Evolutionary conservation across 2,888 invertebrate species (phyloP).

Genomic region (Phortica okadai): DNA sequence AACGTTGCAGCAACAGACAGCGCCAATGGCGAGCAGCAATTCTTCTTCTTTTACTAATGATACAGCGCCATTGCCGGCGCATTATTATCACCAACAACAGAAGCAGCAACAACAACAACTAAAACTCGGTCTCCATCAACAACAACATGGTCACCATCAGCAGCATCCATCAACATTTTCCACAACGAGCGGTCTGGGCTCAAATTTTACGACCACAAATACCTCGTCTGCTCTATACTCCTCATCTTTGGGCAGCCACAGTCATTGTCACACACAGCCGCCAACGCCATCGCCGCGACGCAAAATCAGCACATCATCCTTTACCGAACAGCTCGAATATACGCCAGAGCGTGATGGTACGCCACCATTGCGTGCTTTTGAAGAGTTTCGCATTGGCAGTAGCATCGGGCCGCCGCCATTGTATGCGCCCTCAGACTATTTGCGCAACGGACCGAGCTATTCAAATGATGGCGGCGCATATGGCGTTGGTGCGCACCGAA

Average conservation of each 20-base stretch:
- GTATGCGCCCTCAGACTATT: conserved; percentile 70
- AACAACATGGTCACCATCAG: conserved; percentile 62
- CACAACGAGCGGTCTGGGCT: conserved; percentile 78
- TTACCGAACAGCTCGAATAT: conserved; percentile 78
- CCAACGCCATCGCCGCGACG: conserved; percentile 84
- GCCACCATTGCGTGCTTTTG: conserved; percentile 59
- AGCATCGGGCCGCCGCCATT: conserved; percentile 64
- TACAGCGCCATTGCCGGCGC: conserved; percentile 60
- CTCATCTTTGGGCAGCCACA: conserved; percentile 73
- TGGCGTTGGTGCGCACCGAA: conserved; percentile 63
- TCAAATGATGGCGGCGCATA: conserved; percentile 70
- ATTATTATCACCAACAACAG: conserved; percentile 52
- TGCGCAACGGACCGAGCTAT: conserved; percentile 71
- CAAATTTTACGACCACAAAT: conserved; percentile 76
- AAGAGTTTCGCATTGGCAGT: conserved; percentile 68
- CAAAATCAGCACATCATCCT: conserved; percentile 84
- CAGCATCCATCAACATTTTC: conserved; percentile 79
- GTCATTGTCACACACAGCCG: conserved; percentile 76
- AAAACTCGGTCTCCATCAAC: conserved; percentile 59
- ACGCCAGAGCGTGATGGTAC: conserved; percentile 48
- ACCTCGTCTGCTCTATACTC: conserved; percentile 74
- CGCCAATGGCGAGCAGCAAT: conserved; percentile 55
- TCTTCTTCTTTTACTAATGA: conserved; percentile 39
- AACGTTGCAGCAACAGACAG: background rate
- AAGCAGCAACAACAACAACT: conserved; percentile 36